Evolutionary conservation across 2,888 invertebrate species (phyloP).

Genomic region (Melipona bicolor): DNA sequence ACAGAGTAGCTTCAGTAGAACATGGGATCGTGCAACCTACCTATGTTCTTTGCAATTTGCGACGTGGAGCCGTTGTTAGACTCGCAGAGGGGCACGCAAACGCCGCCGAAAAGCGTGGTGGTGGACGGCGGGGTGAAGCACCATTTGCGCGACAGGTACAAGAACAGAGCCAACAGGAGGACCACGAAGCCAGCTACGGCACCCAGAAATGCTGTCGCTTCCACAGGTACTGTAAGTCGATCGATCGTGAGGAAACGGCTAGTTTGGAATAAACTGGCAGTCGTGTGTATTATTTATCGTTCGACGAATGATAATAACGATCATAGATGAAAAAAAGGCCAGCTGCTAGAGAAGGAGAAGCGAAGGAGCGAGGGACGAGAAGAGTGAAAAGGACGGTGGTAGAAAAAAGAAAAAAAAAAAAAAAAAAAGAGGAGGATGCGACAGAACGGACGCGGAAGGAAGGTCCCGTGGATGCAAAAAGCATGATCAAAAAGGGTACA

Average conservation of each 20-base stretch:
- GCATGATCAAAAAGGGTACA: conserved; percentile 3
- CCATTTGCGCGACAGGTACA: conserved; percentile 94
- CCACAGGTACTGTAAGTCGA: conserved; percentile 87
- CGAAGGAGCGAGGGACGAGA: neutral
- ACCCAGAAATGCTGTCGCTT: conserved; percentile 95
- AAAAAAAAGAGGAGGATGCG: neutral
- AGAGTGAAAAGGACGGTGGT: too few species aligned
- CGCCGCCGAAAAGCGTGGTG: conserved; percentile 83
- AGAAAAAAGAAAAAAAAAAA: neutral
- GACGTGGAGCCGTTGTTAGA: conserved; percentile 79
- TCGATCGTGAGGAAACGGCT: conserved; percentile 14
- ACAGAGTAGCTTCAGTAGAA: too few species aligned
- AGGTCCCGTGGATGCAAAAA: neutral
- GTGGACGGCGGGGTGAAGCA: conserved; percentile 86
- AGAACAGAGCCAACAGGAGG: conserved; percentile 92
- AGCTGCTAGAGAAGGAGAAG: neutral
- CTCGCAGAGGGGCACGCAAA: conserved; percentile 84
- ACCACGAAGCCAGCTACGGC: conserved; percentile 94
- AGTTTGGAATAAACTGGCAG: neutral
- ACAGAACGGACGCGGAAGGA: neutral
- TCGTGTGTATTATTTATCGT: conserved; percentile 20
- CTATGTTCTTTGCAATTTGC: conserved; percentile 81
- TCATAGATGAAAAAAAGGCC: neutral
- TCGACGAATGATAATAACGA: conserved; percentile 3
- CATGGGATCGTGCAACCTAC: conserved; percentile 66